A percentile compares a stretch with the other conserved stretches of the same genome.
phyloP scores from a whole-genome alignment of 2,888 invertebrate species.

The Dinocampus coccinellae region DNA sequence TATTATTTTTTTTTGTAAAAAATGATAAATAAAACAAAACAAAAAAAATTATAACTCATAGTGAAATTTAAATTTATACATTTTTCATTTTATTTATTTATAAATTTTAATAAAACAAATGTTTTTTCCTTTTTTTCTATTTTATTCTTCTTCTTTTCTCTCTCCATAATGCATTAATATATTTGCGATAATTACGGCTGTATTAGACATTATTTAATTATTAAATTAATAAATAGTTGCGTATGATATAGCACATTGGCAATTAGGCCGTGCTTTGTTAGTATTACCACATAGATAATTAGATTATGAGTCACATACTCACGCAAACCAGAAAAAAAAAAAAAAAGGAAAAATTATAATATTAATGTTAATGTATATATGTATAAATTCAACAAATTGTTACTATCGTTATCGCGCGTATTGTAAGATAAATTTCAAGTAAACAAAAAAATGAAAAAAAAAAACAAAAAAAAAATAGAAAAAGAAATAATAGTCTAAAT shows the following conservation, averaged over 20 bases:
- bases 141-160: too few species aligned
- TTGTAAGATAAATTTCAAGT: constrained; percentile 31
- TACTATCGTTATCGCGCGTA: constrained; percentile 32
- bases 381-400: constrained; percentile 43
- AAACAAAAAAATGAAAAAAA: constrained; percentile 18
- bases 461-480: neutral
- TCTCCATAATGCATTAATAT: too few species aligned
- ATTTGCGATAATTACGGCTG: constrained; percentile 11
- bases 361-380: constrained; percentile 40
- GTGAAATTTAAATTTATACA: too few species aligned
- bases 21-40: neutral
- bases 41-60: neutral
- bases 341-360: neutral
- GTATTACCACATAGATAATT: constrained; percentile 30
- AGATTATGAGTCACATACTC: constrained; percentile 20
- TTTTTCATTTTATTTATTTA: neutral
- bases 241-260: constrained; percentile 37
- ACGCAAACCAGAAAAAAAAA: neutral
- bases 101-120: too few species aligned
- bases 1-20: neutral
- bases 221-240: constrained; percentile 16
- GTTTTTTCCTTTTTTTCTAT: too few species aligned
- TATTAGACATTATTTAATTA: constrained; percentile 13
- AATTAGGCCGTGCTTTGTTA: constrained; percentile 42
- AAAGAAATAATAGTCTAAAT: constrained; percentile 7